Percentiles rank a stretch among this genome's conserved stretches.
phyloP scores from a whole-genome alignment of 2,888 invertebrate species.

The Melikaiella ostensackeni region DNA sequence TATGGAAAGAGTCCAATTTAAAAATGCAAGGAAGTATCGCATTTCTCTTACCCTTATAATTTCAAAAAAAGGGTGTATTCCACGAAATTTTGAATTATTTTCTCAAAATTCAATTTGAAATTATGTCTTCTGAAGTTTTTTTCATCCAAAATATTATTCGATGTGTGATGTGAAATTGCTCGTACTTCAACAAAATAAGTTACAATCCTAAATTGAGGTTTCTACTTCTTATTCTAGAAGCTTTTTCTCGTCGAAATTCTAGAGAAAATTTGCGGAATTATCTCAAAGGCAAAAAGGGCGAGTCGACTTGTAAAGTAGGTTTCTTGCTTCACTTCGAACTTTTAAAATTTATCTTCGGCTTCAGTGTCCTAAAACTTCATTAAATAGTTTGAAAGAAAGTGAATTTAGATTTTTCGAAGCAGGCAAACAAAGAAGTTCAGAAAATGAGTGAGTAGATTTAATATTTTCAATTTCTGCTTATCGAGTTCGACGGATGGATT shows the following conservation, averaged over 20 bases:
- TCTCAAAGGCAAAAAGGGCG: background rate
- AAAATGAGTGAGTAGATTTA: background rate
- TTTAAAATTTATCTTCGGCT: background rate
- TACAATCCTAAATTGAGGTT: background rate
- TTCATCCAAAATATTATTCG: background rate
- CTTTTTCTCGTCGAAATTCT: no score
- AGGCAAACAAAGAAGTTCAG: background rate
- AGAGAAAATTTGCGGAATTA: background rate
- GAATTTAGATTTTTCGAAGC: background rate
- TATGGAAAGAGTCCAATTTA: slow-evolving; percentile 18
- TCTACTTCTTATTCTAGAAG: background rate
- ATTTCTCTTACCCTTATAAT: background rate
- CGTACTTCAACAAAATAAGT: background rate
- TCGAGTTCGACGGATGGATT: background rate
- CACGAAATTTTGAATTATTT: background rate
- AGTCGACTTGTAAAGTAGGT: background rate
- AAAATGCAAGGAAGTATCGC: background rate
- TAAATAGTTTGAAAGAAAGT: background rate
- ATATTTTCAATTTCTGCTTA: background rate
- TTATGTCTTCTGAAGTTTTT: background rate
- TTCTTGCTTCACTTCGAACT: background rate
- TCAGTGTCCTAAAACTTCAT: background rate
- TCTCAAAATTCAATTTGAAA: background rate
- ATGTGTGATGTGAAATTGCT: background rate
- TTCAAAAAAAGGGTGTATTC: no score